phyloP scores from a whole-genome alignment of 2,888 invertebrate species.

The Drosophila meridiana region DNA sequence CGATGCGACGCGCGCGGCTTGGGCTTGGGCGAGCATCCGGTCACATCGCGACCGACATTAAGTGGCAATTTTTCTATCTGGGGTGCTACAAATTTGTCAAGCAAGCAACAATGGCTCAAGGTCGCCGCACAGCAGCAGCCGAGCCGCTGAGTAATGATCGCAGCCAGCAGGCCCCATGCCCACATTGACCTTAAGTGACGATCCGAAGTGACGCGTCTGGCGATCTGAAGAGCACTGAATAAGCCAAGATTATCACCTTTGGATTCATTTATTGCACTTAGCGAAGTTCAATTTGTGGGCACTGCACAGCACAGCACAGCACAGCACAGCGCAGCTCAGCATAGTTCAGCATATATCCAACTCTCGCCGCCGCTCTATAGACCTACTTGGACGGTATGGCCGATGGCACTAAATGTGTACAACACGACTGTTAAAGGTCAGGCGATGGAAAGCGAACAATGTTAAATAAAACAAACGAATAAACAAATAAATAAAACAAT shows the following conservation, averaged over 20 bases:
- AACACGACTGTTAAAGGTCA: conserved; percentile 77
- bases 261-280: conserved; percentile 72
- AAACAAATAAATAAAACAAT: conserved; percentile 57
- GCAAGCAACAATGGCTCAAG: conserved; percentile 71
- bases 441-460: conserved; percentile 51
- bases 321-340: conserved; percentile 23
- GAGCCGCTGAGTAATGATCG: conserved; percentile 55
- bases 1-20: conserved; percentile 20
- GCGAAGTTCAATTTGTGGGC: conserved; percentile 68
- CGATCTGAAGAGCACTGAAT: conserved; percentile 68
- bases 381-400: conserved; percentile 52
- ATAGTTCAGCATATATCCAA: conserved; percentile 23
- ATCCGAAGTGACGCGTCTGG: conserved; percentile 19
- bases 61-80: conserved; percentile 66
- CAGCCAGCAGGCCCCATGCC: conserved; percentile 12
- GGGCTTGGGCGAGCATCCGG: conserved; percentile 61
- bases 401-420: conserved; percentile 65
- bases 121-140: conserved; percentile 50
- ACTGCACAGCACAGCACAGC: conserved; percentile 19
- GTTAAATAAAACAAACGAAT: conserved; percentile 65
- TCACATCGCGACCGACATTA: conserved; percentile 63
- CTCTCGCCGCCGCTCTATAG: conserved; percentile 34
- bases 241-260: conserved; percentile 76
- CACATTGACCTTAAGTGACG: conserved; percentile 72
- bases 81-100: conserved; percentile 78